Percentiles rank a stretch among this genome's conserved stretches.
phyloP scores from a whole-genome alignment of 2,113 vertebrate genomes.

The Eolophus roseicapilla region DNA sequence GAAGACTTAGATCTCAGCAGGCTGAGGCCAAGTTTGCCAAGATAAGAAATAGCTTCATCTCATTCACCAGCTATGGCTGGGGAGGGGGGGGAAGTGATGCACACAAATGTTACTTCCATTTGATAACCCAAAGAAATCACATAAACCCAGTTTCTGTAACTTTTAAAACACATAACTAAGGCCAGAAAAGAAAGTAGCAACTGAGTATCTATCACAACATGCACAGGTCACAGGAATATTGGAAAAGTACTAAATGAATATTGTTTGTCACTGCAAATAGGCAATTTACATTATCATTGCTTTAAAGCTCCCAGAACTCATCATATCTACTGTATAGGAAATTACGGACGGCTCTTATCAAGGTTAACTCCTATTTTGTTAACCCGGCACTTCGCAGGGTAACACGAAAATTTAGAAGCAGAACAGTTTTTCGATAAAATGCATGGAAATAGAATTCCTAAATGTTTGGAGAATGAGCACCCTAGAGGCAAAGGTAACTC shows the following conservation, averaged over 20 bases:
- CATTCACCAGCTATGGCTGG: background rate
- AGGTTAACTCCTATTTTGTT: constrained; percentile 69
- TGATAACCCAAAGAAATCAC: background rate
- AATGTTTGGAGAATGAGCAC: constrained; percentile 41
- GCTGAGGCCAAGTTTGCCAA: background rate
- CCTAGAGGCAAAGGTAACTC: background rate
- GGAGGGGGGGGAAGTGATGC: background rate
- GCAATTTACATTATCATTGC: constrained; percentile 58
- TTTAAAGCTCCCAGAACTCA: constrained; percentile 53
- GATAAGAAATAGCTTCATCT: background rate
- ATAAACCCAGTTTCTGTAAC: background rate
- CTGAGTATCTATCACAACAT: background rate
- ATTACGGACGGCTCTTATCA: constrained; percentile 67
- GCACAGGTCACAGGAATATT: background rate
- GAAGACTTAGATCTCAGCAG: background rate
- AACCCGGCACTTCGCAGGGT: constrained; percentile 67
- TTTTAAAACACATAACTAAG: background rate
- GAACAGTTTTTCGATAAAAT: constrained; percentile 74
- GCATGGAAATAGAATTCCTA: constrained; percentile 74
- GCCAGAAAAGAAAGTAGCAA: background rate
- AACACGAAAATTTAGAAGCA: constrained; percentile 77
- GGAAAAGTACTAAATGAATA: constrained; percentile 29
- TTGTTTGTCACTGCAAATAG: constrained; percentile 64
- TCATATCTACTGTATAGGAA: constrained; percentile 32
- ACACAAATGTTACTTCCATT: background rate